These are phyloP conservation scores for Muscicapa adusta DNA, from an alignment of 2,113 vertebrate species.

Conservation along the genomic window DNA sequence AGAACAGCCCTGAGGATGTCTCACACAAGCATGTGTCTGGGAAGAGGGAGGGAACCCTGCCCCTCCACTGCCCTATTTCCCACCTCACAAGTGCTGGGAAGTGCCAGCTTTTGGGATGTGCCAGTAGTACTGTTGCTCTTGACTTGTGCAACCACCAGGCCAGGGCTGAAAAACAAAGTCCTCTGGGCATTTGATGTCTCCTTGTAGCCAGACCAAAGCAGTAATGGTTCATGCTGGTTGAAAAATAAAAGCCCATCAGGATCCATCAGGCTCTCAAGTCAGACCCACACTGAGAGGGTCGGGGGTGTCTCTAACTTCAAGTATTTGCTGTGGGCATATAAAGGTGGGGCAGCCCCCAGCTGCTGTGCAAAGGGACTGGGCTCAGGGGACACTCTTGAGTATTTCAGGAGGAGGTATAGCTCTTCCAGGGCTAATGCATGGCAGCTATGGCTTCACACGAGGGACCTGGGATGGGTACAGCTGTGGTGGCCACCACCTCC, in stretches of 20 bases:
- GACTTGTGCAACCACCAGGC: too few relatives aligned
- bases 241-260: background rate
- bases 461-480: rapidly evolving
- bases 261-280: background rate
- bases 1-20: too few relatives aligned
- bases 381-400: rapidly evolving
- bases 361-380: background rate
- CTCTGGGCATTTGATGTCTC: background rate
- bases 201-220: background rate
- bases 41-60: background rate
- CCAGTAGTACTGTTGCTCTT: background rate
- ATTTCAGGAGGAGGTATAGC: background rate
- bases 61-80: background rate
- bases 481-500: rapidly evolving
- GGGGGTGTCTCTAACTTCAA: rapidly evolving
- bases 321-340: background rate
- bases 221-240: too few relatives aligned
- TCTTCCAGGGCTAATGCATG: background rate
- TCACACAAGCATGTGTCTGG: rapidly evolving
- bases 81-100: background rate
- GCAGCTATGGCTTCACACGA: too few relatives aligned
- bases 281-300: rapidly evolving
- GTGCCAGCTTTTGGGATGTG: too few relatives aligned
- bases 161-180: background rate
- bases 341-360: rapidly evolving